A percentile compares a stretch with the other conserved stretches of the same genome.
These are phyloP conservation scores for Morpho achilles DNA, from an alignment of 2,888 invertebrate species.

Conservation along the genomic window DNA sequence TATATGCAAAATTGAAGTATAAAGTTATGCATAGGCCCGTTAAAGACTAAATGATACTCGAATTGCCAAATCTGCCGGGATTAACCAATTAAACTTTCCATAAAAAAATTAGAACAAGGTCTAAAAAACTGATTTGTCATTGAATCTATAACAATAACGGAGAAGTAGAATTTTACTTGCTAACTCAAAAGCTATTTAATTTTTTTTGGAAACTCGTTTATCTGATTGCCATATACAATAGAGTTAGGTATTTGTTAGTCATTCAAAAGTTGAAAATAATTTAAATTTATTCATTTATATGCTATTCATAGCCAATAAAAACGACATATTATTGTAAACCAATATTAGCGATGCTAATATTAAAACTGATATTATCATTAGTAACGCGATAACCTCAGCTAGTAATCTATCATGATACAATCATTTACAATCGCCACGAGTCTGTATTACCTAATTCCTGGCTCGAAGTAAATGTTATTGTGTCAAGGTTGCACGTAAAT, in stretches of 20 bases:
- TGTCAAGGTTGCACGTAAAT: constrained; percentile 57
- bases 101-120: constrained; percentile 21
- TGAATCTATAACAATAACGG: constrained; percentile 20
- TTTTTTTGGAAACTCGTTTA: neutral
- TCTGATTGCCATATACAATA: too few relatives aligned
- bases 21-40: constrained; percentile 43
- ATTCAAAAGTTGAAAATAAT: too few relatives aligned
- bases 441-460: constrained; percentile 60
- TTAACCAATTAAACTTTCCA: constrained; percentile 21
- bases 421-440: constrained; percentile 37
- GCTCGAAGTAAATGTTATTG: constrained; percentile 67
- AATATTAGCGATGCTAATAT: too few relatives aligned
- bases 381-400: constrained; percentile 20
- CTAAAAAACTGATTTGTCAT: constrained; percentile 15
- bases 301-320: too few relatives aligned
- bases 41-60: constrained; percentile 30
- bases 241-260: too few relatives aligned
- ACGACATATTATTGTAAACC: too few relatives aligned
- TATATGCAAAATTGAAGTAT: constrained; percentile 47
- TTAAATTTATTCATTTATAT: too few relatives aligned
- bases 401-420: constrained; percentile 49
- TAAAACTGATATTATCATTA: constrained; percentile 19
- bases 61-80: constrained; percentile 18
- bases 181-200: neutral
- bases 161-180: constrained; percentile 1